Evolutionary conservation across 23 tunicate species (phyloP), one percentile per base, ranked within the genome.

Genomic region (Trididemnum miniatum): DNA sequence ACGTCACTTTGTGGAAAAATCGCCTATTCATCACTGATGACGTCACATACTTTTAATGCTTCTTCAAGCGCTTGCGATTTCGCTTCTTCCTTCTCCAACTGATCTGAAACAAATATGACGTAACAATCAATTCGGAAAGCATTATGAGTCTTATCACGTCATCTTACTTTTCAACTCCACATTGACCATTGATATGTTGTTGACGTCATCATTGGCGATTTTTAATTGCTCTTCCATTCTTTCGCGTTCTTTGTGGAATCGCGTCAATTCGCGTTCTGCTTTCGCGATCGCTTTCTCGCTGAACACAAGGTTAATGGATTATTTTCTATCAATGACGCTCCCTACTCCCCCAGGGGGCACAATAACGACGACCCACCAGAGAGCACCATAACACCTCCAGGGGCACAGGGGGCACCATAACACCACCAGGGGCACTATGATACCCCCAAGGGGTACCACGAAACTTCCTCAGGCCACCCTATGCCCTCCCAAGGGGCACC

Each of bases 61-160:
- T 90, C 96, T 66, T 90, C 96, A 12, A 91, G 32, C 25, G 90
- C 87, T 81, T 91, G 97, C 34, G 90, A 91, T 36, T 91, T 91
- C 9, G 65, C 83, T 71, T 91, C 97, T 71, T 91, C 97, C 64
- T 86, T 91, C 22, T 91, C 85, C 23, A 91, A 74, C 71, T 85
- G 90, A 65, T 57, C 96, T 90, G 80, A 5, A 35, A 51, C 29
- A 51, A 18, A 0, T 12, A 44, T 76, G 26, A 76, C 62, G 33
- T 44, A 25, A 50, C n/a, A 18, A 62, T n/a, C n/a, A n/a, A n/a
- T n/a, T 9, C 12, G 57, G 57, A 18, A 49, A 12, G 67, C 67
- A 62, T 62, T 38, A 67, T 33, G 38, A 31, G n/a, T 32, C 5
- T 5, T 62, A 12, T 22, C 28, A 31, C 3, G 79, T 3, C 3